Evolutionary conservation across 2,113 vertebrate genomes (phyloP), one percentile per base, ranked within the genome.

Genomic region (Puffinus mauretanicus): DNA sequence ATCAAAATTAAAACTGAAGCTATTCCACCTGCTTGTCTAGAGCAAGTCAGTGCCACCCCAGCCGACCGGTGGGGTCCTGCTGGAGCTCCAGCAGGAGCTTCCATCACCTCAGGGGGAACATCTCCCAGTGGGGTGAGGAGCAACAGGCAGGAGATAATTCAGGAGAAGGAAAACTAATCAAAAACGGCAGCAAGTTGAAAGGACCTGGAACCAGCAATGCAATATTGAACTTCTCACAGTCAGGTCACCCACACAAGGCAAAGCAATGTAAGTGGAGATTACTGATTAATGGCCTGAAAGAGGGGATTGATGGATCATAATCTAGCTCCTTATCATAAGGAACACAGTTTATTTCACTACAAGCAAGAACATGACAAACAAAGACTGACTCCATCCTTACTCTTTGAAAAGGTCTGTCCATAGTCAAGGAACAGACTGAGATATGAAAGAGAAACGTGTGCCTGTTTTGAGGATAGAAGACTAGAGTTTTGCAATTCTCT

Each of bases 361-460:
- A 77, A 93, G 81, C 84, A 80, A 80, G 85, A 92, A 61, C 26
- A n/a, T 7, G 36, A 82, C 73, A 85, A 84, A 92, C 52, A 84
- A 75, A 94, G 86, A 65, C 58, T 62, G 42, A 77, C 42, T 86
- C 66, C 32, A 51, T 86, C 88, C 91, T 64, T 47, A 46, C 71
- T 62, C 82, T 94, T 86, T 90, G 81, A 90, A 91, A 86, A 97
- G 71, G 55, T 82, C 91, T 90, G 69, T 66, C 89, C 84, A 7
- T 14, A 94, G 91, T 18, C 64, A 77, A 92, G 96, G 83, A 82
- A 85, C 73, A 93, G 73, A 32, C 81, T 62, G 93, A 92, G 64
- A 93, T 64, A 77, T 62, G 54, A 97, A 76, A 94, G 62, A 75
- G 81, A 90, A 90, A 82, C 7, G 3, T 44, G n/a, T 75, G 88